These are phyloP conservation scores for Donacobius atricapilla DNA, from an alignment of 2,113 vertebrate species.

Conservation along the genomic window DNA sequence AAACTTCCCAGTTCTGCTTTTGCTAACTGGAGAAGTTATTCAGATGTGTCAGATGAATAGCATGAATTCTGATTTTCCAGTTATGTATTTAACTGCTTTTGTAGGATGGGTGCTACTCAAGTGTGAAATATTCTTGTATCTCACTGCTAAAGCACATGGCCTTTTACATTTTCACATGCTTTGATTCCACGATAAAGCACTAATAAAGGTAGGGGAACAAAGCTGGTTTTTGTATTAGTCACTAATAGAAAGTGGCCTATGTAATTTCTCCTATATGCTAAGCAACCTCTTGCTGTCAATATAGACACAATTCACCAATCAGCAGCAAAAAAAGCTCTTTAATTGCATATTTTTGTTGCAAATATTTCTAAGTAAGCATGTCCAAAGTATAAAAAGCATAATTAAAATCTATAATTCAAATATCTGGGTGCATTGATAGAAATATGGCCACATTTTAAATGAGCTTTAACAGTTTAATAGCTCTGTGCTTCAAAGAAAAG, in stretches of 20 bases:
- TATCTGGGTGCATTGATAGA: constrained; percentile 18
- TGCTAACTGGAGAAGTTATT: not conserved
- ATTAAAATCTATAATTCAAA: constrained; percentile 47
- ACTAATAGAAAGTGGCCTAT: not conserved
- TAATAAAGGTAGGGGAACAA: not conserved
- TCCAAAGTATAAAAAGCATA: constrained; percentile 15
- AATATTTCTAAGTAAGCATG: constrained; percentile 31
- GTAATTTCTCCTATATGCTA: not conserved
- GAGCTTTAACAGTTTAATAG: constrained; percentile 44
- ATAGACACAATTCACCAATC: not conserved
- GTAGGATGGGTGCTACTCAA: not conserved
- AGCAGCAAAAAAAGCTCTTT: not conserved
- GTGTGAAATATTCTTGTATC: not conserved
- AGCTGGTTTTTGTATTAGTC: not conserved
- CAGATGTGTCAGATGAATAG: not conserved
- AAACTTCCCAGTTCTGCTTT: not conserved
- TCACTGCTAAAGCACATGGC: not conserved
- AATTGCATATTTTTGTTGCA: not conserved
- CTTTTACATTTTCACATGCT: not conserved
- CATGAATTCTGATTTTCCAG: not conserved
- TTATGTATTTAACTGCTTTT: not conserved
- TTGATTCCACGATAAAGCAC: not conserved
- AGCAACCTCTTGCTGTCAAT: not conserved
- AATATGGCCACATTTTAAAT: constrained; percentile 26
- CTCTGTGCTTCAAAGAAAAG: constrained; percentile 47